These are phyloP conservation scores for Otolemur garnettii DNA, from an alignment of 2,113 vertebrate genomes.

Conservation along the genomic window DNA sequence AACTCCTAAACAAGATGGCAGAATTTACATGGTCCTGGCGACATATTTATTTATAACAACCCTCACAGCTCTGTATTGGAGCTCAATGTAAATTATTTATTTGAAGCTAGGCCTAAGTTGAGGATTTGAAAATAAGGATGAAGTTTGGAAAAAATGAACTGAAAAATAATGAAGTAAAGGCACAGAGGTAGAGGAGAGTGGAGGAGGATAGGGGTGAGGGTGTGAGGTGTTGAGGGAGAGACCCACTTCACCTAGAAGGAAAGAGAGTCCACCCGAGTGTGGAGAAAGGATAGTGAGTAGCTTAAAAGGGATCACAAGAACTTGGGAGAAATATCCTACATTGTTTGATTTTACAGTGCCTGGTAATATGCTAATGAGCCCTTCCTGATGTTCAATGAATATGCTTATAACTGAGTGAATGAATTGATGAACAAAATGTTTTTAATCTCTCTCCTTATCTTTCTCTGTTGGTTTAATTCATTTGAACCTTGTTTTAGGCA, in stretches of 20 bases:
- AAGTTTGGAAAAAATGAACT: neutral
- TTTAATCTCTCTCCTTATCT: neutral
- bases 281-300: neutral
- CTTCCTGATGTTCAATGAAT: neutral
- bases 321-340: neutral
- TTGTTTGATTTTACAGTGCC: neutral
- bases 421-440: neutral
- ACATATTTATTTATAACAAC: neutral
- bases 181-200: neutral
- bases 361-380: neutral
- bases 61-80: neutral
- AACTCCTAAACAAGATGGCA: neutral
- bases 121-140: neutral
- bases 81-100: neutral
- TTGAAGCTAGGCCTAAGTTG: neutral
- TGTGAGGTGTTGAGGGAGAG: neutral
- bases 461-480: conserved; percentile 37
- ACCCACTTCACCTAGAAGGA: neutral
- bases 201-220: neutral
- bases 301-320: neutral
- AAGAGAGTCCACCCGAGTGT: neutral
- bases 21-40: no score
- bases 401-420: neutral
- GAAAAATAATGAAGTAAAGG: neutral
- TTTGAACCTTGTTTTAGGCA: neutral